phyloP scores from a whole-genome alignment of 2,797 vertebrate species.

The Gymnocypris eckloni region DNA sequence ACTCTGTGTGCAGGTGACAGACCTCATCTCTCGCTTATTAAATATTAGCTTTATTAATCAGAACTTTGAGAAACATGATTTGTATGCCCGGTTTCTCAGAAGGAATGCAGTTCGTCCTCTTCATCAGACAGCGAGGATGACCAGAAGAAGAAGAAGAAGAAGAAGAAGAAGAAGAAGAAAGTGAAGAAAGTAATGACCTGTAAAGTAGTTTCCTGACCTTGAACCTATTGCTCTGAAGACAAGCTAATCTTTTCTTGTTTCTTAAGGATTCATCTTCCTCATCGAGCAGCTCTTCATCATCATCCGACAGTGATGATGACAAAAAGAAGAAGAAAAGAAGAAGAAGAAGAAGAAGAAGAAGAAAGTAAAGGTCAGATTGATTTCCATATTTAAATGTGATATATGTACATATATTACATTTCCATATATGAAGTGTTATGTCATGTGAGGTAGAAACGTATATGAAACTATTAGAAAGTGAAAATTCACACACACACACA shows the following conservation, averaged over 20 bases:
- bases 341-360: background rate
- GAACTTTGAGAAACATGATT: background rate
- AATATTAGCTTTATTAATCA: background rate
- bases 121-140: slow-evolving; percentile 40
- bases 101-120: slow-evolving; percentile 13
- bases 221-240: background rate
- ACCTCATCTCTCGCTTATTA: background rate
- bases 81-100: background rate
- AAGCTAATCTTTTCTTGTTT: background rate
- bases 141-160: no score
- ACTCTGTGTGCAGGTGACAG: background rate
- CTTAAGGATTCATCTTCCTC: slow-evolving; percentile 37
- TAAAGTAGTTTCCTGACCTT: no score
- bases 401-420: background rate
- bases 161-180: slow-evolving; percentile 21
- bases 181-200: no score
- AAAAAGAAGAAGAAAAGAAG: slow-evolving; percentile 37
- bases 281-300: slow-evolving; percentile 22
- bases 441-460: background rate
- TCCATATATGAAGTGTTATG: background rate
- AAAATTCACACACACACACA: no score
- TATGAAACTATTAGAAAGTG: background rate
- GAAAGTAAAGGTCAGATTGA: slow-evolving; percentile 16
- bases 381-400: background rate
- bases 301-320: slow-evolving; percentile 41